Conservation (phyloP, 1,140 invertebrate genomes). For the Araneus ventricosus region DNA sequence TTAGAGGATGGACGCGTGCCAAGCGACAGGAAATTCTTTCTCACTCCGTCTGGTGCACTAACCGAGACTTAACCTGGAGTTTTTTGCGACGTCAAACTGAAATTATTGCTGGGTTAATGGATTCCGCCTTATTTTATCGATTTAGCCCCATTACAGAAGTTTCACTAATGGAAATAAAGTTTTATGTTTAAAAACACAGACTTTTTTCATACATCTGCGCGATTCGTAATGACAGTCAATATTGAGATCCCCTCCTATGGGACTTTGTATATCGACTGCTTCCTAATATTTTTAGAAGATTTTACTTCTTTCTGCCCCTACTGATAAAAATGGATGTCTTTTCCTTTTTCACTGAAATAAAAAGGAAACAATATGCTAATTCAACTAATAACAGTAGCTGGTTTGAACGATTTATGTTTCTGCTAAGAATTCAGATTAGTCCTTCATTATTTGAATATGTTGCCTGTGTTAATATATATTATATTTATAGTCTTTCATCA, state of each 20-base stretch:
- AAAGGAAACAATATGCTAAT: background rate
- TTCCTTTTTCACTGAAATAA: background rate
- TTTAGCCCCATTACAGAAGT: constrained; percentile 32
- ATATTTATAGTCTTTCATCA: background rate
- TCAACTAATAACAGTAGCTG: background rate
- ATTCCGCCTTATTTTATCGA: constrained; percentile 52
- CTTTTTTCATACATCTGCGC: background rate
- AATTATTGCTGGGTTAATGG: constrained; percentile 43
- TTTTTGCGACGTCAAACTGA: constrained; percentile 14
- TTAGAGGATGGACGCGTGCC: constrained; percentile 41
- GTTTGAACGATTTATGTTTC: background rate
- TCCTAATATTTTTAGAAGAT: background rate
- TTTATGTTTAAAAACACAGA: constrained; percentile 43
- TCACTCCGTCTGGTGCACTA: constrained; percentile 4
- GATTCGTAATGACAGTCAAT: constrained; percentile 9
- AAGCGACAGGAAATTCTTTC: constrained; percentile 18
- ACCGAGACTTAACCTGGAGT: constrained; percentile 17
- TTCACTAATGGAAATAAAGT: constrained; percentile 52
- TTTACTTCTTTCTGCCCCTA: background rate
- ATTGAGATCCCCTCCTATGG: background rate
- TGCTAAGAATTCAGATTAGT: background rate
- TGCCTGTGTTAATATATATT: background rate
- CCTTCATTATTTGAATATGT: background rate
- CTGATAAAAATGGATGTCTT: background rate
- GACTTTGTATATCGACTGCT: background rate